These are phyloP conservation scores for Automeris io DNA, from an alignment of 2,888 invertebrate species.

Conservation along the genomic window DNA sequence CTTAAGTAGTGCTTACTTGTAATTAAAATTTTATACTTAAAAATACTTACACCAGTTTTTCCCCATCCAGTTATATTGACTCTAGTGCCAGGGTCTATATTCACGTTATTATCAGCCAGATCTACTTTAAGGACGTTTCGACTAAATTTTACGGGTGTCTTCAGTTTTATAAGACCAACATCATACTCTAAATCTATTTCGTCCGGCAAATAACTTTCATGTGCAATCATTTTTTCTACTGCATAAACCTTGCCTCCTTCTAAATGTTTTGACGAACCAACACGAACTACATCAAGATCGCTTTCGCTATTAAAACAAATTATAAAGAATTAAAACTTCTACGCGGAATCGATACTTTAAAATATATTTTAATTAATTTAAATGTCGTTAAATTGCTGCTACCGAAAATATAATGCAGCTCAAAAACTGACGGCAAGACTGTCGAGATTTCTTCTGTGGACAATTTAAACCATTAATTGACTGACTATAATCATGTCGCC, in stretches of 20 bases:
- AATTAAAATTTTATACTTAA: too few relatives aligned
- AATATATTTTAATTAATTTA: too few relatives aligned
- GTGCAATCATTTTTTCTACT: not conserved
- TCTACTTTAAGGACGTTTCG: not conserved
- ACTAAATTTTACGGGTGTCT: not conserved
- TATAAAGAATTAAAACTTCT: too few relatives aligned
- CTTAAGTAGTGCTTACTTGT: not conserved
- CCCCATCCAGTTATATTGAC: slow-evolving; percentile 3
- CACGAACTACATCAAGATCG: not conserved
- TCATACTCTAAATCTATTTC: not conserved
- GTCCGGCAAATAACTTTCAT: not conserved
- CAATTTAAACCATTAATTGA: too few relatives aligned
- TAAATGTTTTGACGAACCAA: not conserved
- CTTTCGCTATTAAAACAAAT: not conserved
- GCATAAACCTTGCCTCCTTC: not conserved
- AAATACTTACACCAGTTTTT: not conserved
- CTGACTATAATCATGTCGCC: too few relatives aligned
- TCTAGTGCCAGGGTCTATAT: not conserved
- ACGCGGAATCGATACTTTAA: too few relatives aligned
- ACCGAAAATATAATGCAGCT: too few relatives aligned
- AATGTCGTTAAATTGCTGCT: too few relatives aligned
- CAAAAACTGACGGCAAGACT: too few relatives aligned
- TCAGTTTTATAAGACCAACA: not conserved
- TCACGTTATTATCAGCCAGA: not conserved
- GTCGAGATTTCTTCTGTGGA: too few relatives aligned